Conservation (phyloP, 2,113 vertebrate genomes). For the Protobothrops flavoviridis region DNA sequence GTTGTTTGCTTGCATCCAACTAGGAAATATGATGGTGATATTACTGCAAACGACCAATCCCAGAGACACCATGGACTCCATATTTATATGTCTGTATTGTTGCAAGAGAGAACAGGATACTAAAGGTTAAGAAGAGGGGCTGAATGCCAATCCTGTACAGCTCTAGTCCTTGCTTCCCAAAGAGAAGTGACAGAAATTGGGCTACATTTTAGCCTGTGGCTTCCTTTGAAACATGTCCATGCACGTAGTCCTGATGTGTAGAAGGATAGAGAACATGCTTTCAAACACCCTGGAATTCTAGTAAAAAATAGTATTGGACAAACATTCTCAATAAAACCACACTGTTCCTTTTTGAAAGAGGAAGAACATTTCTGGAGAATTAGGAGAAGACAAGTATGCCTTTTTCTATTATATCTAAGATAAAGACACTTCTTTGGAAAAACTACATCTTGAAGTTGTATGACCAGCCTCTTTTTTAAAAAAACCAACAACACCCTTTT, state of each 20-base stretch:
- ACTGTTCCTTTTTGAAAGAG: slow-evolving; percentile 11
- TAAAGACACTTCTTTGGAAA: neutral
- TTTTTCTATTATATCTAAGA: neutral
- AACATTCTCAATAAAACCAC: neutral
- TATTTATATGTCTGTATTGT: neutral
- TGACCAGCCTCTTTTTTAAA: neutral
- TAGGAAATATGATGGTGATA: neutral
- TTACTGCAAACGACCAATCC: neutral
- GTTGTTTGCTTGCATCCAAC: neutral
- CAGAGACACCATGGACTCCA: neutral
- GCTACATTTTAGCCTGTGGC: neutral
- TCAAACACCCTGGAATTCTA: neutral
- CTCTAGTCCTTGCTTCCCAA: neutral
- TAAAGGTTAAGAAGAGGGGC: neutral
- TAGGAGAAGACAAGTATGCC: neutral
- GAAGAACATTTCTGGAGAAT: slow-evolving; percentile 3
- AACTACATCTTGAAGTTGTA: neutral
- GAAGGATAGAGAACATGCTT: neutral
- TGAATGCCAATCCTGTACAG: neutral
- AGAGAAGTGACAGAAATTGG: neutral
- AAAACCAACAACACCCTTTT: neutral
- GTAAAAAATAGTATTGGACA: neutral
- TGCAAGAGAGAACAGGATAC: neutral
- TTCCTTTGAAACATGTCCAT: neutral
- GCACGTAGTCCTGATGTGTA: neutral